phyloP scores from a whole-genome alignment of 2,888 invertebrate genomes.

The Drosophila aldrichi region DNA sequence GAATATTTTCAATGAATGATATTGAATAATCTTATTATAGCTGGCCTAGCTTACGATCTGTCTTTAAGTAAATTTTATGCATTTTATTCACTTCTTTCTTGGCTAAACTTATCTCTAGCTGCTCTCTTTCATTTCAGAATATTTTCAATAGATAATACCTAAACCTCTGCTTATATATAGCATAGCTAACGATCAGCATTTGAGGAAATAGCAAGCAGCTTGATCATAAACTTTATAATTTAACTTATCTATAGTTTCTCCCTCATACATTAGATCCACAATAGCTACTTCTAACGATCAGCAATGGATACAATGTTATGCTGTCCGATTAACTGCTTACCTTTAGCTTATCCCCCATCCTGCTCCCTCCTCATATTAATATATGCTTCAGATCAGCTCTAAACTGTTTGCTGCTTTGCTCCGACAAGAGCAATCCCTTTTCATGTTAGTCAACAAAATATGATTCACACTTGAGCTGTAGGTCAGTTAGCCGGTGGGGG shows the following conservation, averaged over 20 bases:
- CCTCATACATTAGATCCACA: background rate
- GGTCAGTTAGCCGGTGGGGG: background rate
- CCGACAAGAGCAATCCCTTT: constrained; percentile 4
- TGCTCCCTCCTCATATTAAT: background rate
- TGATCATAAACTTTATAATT: background rate
- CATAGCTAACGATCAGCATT: no score
- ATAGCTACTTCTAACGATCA: background rate
- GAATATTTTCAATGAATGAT: no score
- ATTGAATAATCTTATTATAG: no score
- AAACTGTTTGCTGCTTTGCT: background rate
- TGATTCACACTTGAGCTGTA: constrained; percentile 16
- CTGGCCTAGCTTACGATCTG: no score
- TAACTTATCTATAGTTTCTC: background rate
- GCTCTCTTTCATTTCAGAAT: background rate
- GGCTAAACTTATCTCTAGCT: background rate
- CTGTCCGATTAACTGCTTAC: no score
- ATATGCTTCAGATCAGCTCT: background rate
- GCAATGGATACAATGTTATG: no score
- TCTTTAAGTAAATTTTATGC: no score
- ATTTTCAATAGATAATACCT: background rate
- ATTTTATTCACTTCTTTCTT: no score
- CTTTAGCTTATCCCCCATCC: background rate
- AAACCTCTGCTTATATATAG: background rate
- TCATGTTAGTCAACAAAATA: constrained; percentile 10
- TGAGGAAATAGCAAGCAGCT: background rate